Evolutionary conservation across 2,888 invertebrate species (phyloP), one percentile per base, ranked within the genome.

Genomic region (Callinectes sapidus): DNA sequence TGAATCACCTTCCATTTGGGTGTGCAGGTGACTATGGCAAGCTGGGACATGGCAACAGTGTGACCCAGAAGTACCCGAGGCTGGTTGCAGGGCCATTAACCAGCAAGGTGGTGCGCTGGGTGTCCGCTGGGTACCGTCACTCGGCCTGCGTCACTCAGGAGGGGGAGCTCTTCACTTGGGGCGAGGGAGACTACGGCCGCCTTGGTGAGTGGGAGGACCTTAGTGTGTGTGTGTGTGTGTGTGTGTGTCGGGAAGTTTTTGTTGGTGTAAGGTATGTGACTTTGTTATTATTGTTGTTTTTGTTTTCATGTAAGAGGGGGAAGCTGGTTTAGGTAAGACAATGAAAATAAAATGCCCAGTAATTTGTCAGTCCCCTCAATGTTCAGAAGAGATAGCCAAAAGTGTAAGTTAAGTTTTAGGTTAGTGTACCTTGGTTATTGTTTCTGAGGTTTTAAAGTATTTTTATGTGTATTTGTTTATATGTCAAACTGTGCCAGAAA

Each of bases 41-140:
- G 95, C 95, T 97, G 77, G 97, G 96, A 0, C 96, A 96, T 95
- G 96, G 96, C 8, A 96, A 96, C 95, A 96, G 96, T 54, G 95
- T 95, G 93, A 95, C 96, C 94, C 96, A 96, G 85, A 96, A 96
- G 94, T 96, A 96, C 94, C 97, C 97, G 0, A 96, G 96, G 95
- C 96, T 97, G 13, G 96, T 97, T 54, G 97, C 97, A 94, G 96
- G 96, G 0, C 95, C 97, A 18, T 96, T 96, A 95, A 97, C 97
- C 54, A 96, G 96, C 42, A 96, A 96, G 95, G 95, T 96, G 81
- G 96, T 96, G 16, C 96, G 96, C 92, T 96, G 95, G 94, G 96
- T 97, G 85, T 96, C 96, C 95, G 96, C 97, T 87, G 96, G 96
- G 77, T 96, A 96, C 95, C 95, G 96, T 39, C 97, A 97, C 95